Evolutionary conservation across 2,113 vertebrate species (phyloP), one percentile per base, ranked within the genome.

Genomic region (Calonectris borealis): DNA sequence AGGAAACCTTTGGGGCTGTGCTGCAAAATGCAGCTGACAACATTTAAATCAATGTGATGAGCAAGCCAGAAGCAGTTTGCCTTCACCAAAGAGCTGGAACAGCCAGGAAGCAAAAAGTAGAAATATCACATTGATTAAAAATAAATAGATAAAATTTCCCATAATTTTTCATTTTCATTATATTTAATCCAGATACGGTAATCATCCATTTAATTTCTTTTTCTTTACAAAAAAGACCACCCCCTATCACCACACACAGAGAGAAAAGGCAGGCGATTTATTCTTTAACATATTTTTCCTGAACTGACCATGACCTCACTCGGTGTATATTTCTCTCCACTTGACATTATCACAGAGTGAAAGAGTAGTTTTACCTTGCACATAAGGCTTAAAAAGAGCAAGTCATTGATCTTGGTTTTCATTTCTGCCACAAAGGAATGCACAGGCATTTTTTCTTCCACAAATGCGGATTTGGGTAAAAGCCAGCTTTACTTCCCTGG

Each of bases 341-440:
- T 96, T 97, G 97, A 97, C 96, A 96, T 95, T 97, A 97, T 96
- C 95, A 95, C 95, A 81, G 94, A 96, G 87, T 95, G 96, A 97
- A 96, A 93, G 93, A 97, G 87, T 90, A 94, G 93, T 95, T 97
- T 97, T 97, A 97, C 95, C 95, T 97, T 97, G 96, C 93, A 88
- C 91, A 58, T 78, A 90, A 88, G 93, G 81, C 95, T 95, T 94
- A 91, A 88, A 93, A 94, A 94, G 93, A 97, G 70, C 82, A 88
- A 94, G 89, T 68, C 96, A 96, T 97, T 95, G 97, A 97, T 97
- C 96, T 97, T 83, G 91, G 96, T 95, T 97, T 97, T 97, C 89
- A 64, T 96, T 97, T 95, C 95, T 97, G 97, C 91, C 96, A 92
- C 95, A 91, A 62, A 95, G 79, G 91, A 94, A 91, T 11, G 55